Percentiles rank a stretch among this genome's conserved stretches.
phyloP scores from a whole-genome alignment of 2,113 vertebrate genomes.

The Sturnus vulgaris region DNA sequence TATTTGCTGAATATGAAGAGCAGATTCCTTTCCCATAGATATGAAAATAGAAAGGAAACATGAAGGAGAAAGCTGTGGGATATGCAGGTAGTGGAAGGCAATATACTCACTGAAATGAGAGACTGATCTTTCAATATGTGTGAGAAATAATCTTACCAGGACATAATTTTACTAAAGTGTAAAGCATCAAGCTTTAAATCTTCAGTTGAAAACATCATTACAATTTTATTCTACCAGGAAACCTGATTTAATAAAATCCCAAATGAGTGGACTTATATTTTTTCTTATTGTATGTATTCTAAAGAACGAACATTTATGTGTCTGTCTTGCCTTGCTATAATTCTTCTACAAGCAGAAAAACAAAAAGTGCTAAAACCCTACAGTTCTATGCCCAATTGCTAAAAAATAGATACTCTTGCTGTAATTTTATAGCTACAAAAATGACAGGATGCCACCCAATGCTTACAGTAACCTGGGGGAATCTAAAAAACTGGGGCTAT shows the following conservation, averaged over 20 bases:
- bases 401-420: background rate
- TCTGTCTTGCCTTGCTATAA: background rate
- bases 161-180: background rate
- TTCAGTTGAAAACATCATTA: background rate
- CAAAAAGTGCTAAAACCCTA: background rate
- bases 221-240: background rate
- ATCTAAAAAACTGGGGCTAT: background rate
- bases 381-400: background rate
- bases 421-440: background rate
- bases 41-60: slow-evolving; percentile 61
- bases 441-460: background rate
- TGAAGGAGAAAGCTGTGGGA: background rate
- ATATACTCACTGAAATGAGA: background rate
- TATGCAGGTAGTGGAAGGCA: background rate
- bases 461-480: background rate
- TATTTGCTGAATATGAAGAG: slow-evolving; percentile 3
- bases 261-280: background rate
- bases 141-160: background rate
- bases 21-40: slow-evolving; percentile 54
- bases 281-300: background rate
- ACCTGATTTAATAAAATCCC: background rate
- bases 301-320: background rate
- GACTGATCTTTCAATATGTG: background rate
- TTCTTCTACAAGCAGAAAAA: background rate
- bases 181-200: background rate